Conservation (phyloP, 2,888 invertebrate species). For the Trileptium ribeirensis region DNA sequence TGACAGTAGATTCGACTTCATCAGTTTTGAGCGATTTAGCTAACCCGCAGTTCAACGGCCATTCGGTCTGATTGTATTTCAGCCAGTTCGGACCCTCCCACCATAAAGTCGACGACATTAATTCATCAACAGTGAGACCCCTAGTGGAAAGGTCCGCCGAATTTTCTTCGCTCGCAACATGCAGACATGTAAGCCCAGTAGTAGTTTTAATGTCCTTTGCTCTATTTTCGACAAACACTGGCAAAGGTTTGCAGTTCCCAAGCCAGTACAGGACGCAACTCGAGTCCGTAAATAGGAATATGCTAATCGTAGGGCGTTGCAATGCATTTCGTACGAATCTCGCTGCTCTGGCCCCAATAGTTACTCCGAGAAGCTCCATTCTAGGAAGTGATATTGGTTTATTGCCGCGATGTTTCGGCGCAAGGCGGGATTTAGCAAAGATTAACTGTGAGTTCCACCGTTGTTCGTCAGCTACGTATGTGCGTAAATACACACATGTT, state of each 20-base stretch:
- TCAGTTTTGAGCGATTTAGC: too few species aligned
- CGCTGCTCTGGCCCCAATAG: too few species aligned
- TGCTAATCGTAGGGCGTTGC: conserved; percentile 25
- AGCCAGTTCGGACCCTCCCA: conserved; percentile 40
- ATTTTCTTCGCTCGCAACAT: conserved; percentile 39
- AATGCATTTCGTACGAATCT: too few species aligned
- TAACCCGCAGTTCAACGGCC: background rate
- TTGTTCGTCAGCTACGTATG: too few species aligned
- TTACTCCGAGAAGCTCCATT: too few species aligned
- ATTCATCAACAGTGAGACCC: conserved; percentile 31
- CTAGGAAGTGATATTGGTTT: too few species aligned
- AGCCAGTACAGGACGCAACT: conserved; percentile 36
- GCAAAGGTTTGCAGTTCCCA: background rate
- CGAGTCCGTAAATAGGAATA: conserved; percentile 33
- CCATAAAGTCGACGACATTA: conserved; percentile 33
- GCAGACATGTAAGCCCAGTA: conserved; percentile 33
- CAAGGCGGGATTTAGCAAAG: conserved; percentile 33
- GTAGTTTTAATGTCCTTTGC: conserved; percentile 36
- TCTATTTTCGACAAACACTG: conserved; percentile 38
- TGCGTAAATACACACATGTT: conserved; percentile 32
- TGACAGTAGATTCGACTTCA: too few species aligned
- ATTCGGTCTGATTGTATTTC: background rate
- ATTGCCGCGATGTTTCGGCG: too few species aligned
- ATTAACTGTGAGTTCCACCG: conserved; percentile 18
- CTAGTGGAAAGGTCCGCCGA: conserved; percentile 42